Conservation (phyloP, 2,888 invertebrate genomes). For the Cryptus armator region DNA sequence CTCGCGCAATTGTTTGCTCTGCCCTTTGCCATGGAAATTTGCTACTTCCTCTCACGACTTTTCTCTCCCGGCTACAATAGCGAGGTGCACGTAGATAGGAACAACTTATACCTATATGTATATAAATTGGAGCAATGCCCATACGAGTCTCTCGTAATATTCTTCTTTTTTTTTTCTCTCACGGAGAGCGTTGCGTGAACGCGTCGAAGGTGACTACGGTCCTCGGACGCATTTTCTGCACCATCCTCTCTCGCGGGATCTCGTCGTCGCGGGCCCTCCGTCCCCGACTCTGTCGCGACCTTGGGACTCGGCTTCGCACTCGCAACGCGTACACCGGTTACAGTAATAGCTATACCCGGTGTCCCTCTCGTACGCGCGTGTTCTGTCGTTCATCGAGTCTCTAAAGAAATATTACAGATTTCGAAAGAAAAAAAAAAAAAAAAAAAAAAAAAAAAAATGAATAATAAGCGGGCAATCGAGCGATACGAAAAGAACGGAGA, state of each 20-base stretch:
- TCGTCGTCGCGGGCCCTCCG: conserved; percentile 11
- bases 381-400: neutral
- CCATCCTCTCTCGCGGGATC: neutral
- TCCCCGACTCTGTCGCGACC: conserved; percentile 68
- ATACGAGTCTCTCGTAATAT: neutral
- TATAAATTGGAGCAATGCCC: neutral
- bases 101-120: neutral
- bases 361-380: conserved; percentile 51
- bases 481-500: neutral
- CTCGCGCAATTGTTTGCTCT: conserved; percentile 32
- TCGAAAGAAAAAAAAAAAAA: neutral
- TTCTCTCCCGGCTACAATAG: neutral
- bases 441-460: conserved; percentile 20
- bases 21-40: conserved; percentile 52
- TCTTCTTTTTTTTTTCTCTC: neutral
- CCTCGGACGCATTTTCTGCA: too few relatives aligned
- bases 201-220: neutral
- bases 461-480: conserved; percentile 20
- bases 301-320: conserved; percentile 69
- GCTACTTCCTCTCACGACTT: conserved; percentile 46
- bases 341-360: conserved; percentile 74
- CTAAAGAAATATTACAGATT: too few relatives aligned
- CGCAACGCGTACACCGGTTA: conserved; percentile 74
- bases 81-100: neutral
- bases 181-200: neutral